Evolutionary conservation across 2,113 vertebrate genomes (phyloP).

Genomic region (Cebus imitator): DNA sequence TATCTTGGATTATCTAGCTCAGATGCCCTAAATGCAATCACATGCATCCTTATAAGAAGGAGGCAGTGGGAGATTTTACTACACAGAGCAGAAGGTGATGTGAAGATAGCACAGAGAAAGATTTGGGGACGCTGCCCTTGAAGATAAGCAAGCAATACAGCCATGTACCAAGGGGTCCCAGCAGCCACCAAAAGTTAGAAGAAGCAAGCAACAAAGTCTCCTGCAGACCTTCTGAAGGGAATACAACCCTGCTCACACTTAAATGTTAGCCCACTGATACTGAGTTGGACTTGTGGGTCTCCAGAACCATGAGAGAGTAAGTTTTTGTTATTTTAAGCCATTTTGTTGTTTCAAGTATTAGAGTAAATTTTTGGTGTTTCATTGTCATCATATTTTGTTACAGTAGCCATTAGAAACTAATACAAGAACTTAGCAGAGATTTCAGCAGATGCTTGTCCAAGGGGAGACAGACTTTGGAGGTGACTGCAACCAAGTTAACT

Average conservation of each 20-base stretch:
- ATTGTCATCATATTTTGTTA: neutral
- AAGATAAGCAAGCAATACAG: neutral
- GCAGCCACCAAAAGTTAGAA: neutral
- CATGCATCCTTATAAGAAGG: conserved; percentile 5
- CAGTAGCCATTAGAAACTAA: neutral
- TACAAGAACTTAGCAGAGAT: neutral
- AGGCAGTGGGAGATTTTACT: neutral
- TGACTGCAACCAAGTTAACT: neutral
- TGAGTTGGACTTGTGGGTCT: neutral
- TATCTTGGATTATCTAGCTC: conserved; percentile 37
- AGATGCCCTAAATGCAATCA: conserved; percentile 33
- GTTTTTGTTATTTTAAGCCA: neutral
- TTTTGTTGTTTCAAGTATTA: neutral
- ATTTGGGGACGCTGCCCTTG: neutral
- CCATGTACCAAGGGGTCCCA: neutral
- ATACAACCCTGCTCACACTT: neutral
- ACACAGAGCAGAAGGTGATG: neutral
- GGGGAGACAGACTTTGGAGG: neutral
- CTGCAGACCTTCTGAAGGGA: too few species aligned
- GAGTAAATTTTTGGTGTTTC: neutral
- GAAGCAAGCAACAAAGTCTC: neutral
- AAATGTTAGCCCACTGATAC: neutral
- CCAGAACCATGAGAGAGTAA: neutral
- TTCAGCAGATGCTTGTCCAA: neutral
- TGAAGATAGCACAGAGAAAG: neutral